Evolutionary conservation across 2,888 invertebrate species (phyloP).

Genomic region (Hesperia comma): DNA sequence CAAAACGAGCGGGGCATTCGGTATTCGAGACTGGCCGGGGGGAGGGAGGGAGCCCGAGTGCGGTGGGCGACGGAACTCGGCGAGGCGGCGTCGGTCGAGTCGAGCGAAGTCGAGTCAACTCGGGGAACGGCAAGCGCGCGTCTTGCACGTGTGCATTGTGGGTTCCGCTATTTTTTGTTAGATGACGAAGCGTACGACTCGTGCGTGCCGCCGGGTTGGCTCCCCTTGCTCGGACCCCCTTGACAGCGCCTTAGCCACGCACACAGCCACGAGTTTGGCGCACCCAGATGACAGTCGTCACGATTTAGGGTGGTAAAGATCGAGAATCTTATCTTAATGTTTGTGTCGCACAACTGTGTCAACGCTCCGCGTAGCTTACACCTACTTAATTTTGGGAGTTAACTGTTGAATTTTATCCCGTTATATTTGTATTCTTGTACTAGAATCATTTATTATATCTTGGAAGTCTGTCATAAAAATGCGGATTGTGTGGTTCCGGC

Average conservation of each 20-base stretch:
- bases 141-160: conserved; percentile 34
- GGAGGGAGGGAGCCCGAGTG: conserved; percentile 51
- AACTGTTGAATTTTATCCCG: conserved; percentile 15
- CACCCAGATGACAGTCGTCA: conserved; percentile 49
- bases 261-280: conserved; percentile 44
- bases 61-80: conserved; percentile 33
- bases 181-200: conserved; percentile 33
- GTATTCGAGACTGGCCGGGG: conserved; percentile 37
- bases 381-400: conserved; percentile 25
- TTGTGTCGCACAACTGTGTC: conserved; percentile 33
- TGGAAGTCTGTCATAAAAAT: conserved; percentile 15
- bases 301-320: conserved; percentile 45
- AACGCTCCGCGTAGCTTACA: conserved; percentile 25
- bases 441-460: conserved; percentile 12
- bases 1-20: conserved; percentile 46
- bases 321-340: conserved; percentile 37
- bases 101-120: conserved; percentile 20
- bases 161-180: conserved; percentile 34
- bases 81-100: conserved; percentile 37
- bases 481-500: conserved; percentile 7
- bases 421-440: neutral
- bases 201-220: conserved; percentile 28
- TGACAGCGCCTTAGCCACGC: conserved; percentile 20
- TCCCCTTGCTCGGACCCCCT: conserved; percentile 34
- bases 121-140: conserved; percentile 21